Evolutionary conservation across 2,888 invertebrate species (phyloP).

Genomic region (Coronaproctus castanopsis): DNA sequence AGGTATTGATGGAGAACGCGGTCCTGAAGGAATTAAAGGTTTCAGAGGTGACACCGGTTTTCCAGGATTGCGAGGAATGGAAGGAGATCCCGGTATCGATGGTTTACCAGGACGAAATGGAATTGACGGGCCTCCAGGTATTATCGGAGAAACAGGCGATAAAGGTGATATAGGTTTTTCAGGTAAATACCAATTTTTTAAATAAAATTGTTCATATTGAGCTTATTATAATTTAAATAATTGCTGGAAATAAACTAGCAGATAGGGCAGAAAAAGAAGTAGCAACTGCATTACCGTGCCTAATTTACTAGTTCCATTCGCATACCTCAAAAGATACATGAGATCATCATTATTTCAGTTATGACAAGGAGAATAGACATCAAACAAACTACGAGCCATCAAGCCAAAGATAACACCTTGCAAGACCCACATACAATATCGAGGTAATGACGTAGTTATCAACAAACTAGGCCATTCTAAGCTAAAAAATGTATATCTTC

Average conservation of each 20-base stretch:
- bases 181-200: no score
- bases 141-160: constrained; percentile 15
- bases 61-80: constrained; percentile 23
- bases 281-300: neutral
- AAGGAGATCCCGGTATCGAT: constrained; percentile 16
- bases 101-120: constrained; percentile 5
- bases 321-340: neutral
- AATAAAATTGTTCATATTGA: no score
- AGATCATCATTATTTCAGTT: neutral
- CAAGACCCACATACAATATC: no score
- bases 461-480: no score
- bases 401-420: no score
- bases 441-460: no score
- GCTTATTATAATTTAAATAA: no score
- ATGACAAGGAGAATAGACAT: no score
- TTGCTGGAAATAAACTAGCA: constrained; percentile 14
- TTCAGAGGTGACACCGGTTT: constrained; percentile 15
- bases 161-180: constrained; percentile 15
- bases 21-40: constrained; percentile 21
- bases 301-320: no score
- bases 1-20: constrained; percentile 11
- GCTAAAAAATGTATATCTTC: no score
- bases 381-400: no score
- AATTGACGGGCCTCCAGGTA: constrained; percentile 7
- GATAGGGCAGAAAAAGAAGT: neutral